Conservation (phyloP, 64 coral and sea anemone genomes). For the Montipora foliosa region DNA sequence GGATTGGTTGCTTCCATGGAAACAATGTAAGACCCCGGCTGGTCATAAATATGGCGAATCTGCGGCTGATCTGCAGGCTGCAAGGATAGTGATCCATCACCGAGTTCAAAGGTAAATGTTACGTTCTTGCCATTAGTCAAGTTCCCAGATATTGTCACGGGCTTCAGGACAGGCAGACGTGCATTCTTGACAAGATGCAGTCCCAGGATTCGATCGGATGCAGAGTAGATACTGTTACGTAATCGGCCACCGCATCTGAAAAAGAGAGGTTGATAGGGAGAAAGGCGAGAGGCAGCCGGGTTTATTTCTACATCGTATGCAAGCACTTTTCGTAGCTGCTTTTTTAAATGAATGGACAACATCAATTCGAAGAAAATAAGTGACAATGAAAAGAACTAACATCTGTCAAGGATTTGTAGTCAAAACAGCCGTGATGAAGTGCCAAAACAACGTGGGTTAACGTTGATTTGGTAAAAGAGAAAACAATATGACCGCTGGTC, state of each 20-base stretch:
- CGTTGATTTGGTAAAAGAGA: too few species aligned
- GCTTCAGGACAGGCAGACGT: constrained; percentile 51
- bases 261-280: background rate
- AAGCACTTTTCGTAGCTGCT: too few species aligned
- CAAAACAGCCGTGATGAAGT: too few species aligned
- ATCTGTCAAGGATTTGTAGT: too few species aligned
- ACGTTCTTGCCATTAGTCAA: constrained; percentile 65
- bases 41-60: constrained; percentile 67
- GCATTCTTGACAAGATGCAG: constrained; percentile 18
- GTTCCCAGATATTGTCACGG: constrained; percentile 63
- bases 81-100: constrained; percentile 52
- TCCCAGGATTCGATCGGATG: constrained; percentile 72
- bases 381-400: too few species aligned
- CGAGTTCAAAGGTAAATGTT: constrained; percentile 40
- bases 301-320: too few species aligned
- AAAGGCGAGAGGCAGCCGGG: background rate
- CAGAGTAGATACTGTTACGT: constrained; percentile 79
- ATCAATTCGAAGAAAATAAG: too few species aligned
- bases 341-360: too few species aligned
- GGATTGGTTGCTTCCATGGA: constrained; percentile 61
- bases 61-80: constrained; percentile 10
- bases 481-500: too few species aligned
- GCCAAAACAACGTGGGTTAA: too few species aligned
- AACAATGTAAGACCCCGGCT: constrained; percentile 79
- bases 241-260: constrained; percentile 63